Conservation (phyloP, 2,888 invertebrate genomes). For the Melolontha melolontha region DNA sequence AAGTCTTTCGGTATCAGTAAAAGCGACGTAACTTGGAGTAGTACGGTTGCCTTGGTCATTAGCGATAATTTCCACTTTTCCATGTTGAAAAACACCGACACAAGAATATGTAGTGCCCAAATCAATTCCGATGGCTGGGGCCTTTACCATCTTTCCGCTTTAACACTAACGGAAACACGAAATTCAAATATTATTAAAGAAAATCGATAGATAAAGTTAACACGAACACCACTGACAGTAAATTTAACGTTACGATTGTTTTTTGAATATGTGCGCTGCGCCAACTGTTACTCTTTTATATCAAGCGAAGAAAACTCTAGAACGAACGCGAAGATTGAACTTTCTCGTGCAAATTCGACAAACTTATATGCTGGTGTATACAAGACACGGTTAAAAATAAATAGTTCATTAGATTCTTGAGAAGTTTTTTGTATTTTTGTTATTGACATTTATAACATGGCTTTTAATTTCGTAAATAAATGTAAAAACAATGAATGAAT, state of each 20-base stretch:
- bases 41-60: slow-evolving; percentile 91
- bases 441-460: no score
- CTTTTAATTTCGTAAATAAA: no score
- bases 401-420: no score
- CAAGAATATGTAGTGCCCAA: slow-evolving; percentile 71
- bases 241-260: slow-evolving; percentile 21
- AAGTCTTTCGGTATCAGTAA: slow-evolving; percentile 85
- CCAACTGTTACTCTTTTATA: slow-evolving; percentile 3
- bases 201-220: background rate
- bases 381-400: background rate
- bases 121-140: slow-evolving; percentile 82
- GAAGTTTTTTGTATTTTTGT: no score
- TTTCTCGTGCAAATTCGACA: background rate
- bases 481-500: no score
- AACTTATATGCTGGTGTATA: no score
- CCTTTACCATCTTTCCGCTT: slow-evolving; percentile 59
- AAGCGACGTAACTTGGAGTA: slow-evolving; percentile 89
- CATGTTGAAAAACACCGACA: slow-evolving; percentile 84
- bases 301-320: slow-evolving; percentile 7
- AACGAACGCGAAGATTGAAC: slow-evolving; percentile 6
- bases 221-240: slow-evolving; percentile 23
- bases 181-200: background rate
- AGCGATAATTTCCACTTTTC: slow-evolving; percentile 88
- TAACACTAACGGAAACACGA: background rate
- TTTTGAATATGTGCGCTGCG: slow-evolving; percentile 2